These are phyloP conservation scores for Planococcus citri DNA, from an alignment of 1,140 invertebrate genomes.

Conservation along the genomic window DNA sequence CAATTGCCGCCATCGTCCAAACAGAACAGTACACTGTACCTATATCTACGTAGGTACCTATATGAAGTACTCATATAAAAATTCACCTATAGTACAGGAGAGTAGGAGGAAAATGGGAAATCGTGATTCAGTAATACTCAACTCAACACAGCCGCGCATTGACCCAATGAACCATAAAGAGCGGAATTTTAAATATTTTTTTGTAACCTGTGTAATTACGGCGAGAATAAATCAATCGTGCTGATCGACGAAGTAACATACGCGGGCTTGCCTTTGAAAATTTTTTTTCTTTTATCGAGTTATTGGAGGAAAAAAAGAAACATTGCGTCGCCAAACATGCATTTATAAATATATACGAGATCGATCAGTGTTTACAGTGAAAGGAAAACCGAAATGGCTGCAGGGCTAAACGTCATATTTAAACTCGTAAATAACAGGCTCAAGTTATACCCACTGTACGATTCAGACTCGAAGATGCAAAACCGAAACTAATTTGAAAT, in stretches of 20 bases:
- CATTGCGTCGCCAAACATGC: too few species aligned
- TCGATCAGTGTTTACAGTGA: not conserved
- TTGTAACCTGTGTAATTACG: not conserved
- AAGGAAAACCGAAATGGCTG: not conserved
- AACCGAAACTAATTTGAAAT: too few species aligned
- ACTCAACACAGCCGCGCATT: not conserved
- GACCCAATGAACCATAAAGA: conserved; percentile 7
- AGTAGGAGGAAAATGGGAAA: not conserved
- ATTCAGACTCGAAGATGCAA: too few species aligned
- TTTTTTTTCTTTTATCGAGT: not conserved
- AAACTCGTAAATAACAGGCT: too few species aligned
- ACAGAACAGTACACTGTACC: too few species aligned
- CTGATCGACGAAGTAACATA: not conserved
- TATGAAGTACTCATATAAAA: too few species aligned
- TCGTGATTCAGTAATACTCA: not conserved
- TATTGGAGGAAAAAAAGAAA: too few species aligned
- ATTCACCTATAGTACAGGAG: too few species aligned
- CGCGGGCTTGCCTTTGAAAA: not conserved
- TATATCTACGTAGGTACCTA: too few species aligned
- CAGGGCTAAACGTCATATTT: not conserved
- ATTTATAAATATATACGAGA: too few species aligned
- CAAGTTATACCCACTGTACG: too few species aligned
- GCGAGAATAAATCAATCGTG: conserved; percentile 6
- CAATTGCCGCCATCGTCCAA: too few species aligned
- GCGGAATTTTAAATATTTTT: conserved; percentile 2